Percentiles rank a stretch among this genome's conserved stretches.
These are phyloP conservation scores for Xanthostigma xanthostigma DNA, from an alignment of 2,888 invertebrate genomes.

Conservation along the genomic window DNA sequence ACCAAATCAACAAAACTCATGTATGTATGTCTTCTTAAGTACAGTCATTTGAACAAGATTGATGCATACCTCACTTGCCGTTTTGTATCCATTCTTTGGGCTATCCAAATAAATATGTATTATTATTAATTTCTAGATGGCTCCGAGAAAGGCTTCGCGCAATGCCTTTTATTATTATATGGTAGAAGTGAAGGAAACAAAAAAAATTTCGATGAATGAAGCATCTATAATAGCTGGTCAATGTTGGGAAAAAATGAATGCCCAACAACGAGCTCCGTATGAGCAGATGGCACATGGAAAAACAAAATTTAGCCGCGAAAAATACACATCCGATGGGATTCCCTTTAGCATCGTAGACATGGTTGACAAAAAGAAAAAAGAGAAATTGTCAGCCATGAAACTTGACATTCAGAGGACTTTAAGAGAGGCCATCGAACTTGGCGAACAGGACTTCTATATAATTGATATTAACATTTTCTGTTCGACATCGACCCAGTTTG, in stretches of 20 bases:
- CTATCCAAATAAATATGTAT: no score
- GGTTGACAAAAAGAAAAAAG: constrained; percentile 9
- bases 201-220: constrained; percentile 18
- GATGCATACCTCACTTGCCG: no score
- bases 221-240: constrained; percentile 16
- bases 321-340: constrained; percentile 22
- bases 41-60: no score
- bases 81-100: no score
- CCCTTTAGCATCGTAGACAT: constrained; percentile 14
- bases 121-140: not conserved
- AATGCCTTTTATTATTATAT: constrained; percentile 26
- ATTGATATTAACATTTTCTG: constrained; percentile 27
- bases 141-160: constrained; percentile 4
- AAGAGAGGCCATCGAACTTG: constrained; percentile 7
- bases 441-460: constrained; percentile 19
- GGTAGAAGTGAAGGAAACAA: constrained; percentile 20
- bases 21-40: no score
- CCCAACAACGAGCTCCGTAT: constrained; percentile 14
- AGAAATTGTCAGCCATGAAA: constrained; percentile 17
- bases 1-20: no score
- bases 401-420: constrained; percentile 15
- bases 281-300: constrained; percentile 20
- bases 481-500: constrained; percentile 19
- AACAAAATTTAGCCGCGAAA: constrained; percentile 10
- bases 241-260: constrained; percentile 18